A percentile compares a stretch with the other conserved stretches of the same genome.
phyloP scores from a whole-genome alignment of 2,113 vertebrate genomes.

The Zapornia atra region DNA sequence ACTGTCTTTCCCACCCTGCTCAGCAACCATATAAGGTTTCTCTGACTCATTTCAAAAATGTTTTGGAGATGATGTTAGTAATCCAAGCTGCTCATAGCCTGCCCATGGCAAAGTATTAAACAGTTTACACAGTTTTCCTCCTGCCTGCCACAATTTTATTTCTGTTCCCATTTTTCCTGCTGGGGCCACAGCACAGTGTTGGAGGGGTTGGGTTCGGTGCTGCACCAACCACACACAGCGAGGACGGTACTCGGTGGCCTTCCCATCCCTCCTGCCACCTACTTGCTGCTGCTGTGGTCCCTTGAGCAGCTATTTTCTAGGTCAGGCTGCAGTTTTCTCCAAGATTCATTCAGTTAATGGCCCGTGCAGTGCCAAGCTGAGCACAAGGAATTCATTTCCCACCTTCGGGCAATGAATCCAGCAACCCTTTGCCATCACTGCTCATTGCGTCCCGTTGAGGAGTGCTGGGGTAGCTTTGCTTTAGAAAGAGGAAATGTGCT shows the following conservation, averaged over 20 bases:
- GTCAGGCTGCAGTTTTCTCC: background rate
- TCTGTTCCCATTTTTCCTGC: background rate
- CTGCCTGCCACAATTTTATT: background rate
- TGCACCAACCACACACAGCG: fast-evolving
- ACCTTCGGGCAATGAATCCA: background rate
- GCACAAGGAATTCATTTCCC: background rate
- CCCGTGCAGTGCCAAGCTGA: background rate
- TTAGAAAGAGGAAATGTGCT: background rate
- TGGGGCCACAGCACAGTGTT: background rate
- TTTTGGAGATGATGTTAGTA: background rate
- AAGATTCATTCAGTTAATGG: background rate
- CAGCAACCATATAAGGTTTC: background rate
- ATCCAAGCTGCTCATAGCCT: background rate
- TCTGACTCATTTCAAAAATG: background rate
- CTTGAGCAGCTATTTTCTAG: background rate
- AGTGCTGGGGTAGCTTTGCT: background rate
- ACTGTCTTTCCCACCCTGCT: background rate
- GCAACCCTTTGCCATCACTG: background rate
- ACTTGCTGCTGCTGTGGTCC: background rate
- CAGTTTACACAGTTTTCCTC: background rate
- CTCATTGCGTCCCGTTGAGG: fast-evolving
- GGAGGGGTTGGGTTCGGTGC: fast-evolving
- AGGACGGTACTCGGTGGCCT: background rate
- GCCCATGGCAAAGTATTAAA: background rate
- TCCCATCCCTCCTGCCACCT: background rate